Evolutionary conservation across 1,140 invertebrate genomes (phyloP).

Genomic region (Halyomorpha halys): DNA sequence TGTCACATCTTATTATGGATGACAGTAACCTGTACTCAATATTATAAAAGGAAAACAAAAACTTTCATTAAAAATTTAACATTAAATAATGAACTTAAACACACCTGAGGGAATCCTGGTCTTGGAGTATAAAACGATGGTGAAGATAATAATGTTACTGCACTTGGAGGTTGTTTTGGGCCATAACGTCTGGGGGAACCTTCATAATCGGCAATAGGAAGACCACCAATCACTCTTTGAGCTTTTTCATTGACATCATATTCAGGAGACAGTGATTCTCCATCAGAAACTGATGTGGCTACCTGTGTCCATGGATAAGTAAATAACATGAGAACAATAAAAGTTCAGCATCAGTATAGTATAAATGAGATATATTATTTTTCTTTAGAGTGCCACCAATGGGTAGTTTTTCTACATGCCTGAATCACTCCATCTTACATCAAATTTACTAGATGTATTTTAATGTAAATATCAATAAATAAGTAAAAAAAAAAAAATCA

Average conservation of each 20-base stretch:
- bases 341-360: not conserved
- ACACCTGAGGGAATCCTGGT: constrained; percentile 56
- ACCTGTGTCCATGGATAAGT: constrained; percentile 33
- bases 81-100: no score
- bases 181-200: constrained; percentile 82
- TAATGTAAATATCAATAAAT: no score
- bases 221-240: constrained; percentile 69
- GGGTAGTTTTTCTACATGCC: no score
- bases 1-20: no score
- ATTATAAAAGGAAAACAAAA: no score
- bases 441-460: no score
- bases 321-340: not conserved
- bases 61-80: no score
- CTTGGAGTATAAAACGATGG: constrained; percentile 54
- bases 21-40: no score
- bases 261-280: constrained; percentile 42
- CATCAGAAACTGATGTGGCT: constrained; percentile 41
- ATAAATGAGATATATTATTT: not conserved
- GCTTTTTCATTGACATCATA: constrained; percentile 42
- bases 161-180: constrained; percentile 41
- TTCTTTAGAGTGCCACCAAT: no score
- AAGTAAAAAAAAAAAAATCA: no score
- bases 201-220: constrained; percentile 84
- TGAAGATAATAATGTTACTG: constrained; percentile 49
- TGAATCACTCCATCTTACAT: no score